Evolutionary conservation across 2,113 vertebrate species (phyloP).

Genomic region (Symphodus melops): DNA sequence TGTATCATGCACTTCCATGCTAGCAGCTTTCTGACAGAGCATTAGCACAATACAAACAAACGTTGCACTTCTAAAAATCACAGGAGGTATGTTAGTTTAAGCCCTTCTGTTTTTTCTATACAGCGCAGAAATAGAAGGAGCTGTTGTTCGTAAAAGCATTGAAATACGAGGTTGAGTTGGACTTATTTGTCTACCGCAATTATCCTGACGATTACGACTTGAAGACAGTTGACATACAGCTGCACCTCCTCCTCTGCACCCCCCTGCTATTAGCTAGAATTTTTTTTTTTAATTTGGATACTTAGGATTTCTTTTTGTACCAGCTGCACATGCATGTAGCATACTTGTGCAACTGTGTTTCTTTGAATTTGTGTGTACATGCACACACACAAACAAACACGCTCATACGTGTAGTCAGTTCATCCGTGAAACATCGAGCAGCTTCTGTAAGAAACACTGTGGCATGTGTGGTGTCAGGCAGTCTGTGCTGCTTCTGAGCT

Average conservation of each 20-base stretch:
- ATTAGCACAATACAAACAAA: no score
- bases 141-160: no score
- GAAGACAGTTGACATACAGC: conserved; percentile 52
- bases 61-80: background rate
- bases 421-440: conserved; percentile 1
- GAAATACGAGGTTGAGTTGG: background rate
- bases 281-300: no score
- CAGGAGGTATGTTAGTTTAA: background rate
- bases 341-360: background rate
- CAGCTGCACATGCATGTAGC: conserved; percentile 7
- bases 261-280: conserved; percentile 3
- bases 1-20: background rate
- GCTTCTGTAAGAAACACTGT: conserved; percentile 23
- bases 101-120: background rate
- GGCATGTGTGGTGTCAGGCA: conserved; percentile 26
- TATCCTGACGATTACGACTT: background rate
- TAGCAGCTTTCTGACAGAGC: background rate
- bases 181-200: conserved; percentile 27
- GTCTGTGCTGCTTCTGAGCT: conserved; percentile 39
- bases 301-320: background rate
- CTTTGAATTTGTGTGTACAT: background rate
- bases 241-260: conserved; percentile 54
- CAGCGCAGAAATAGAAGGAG: background rate
- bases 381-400: background rate
- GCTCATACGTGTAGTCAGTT: conserved; percentile 2